Evolutionary conservation across 2,797 vertebrate genomes (phyloP).

Genomic region (Euphonia xanthogaster): DNA sequence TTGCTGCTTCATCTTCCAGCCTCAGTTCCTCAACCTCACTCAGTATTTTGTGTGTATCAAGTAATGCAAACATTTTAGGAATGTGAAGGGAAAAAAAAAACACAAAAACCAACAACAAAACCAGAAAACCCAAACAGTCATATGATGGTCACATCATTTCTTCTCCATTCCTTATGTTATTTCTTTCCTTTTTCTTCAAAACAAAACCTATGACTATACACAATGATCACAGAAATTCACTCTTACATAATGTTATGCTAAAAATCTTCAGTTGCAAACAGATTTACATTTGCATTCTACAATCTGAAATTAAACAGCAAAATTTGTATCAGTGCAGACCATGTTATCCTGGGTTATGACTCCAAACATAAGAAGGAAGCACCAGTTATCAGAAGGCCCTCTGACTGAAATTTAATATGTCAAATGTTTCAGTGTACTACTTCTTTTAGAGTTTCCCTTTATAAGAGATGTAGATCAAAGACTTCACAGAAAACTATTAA

Average conservation of each 20-base stretch:
- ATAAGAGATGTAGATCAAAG: background rate
- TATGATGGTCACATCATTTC: background rate
- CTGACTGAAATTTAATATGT: background rate
- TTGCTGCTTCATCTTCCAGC: conserved; percentile 19
- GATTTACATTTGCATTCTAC: background rate
- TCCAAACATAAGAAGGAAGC: background rate
- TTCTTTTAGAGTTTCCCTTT: background rate
- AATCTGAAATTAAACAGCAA: background rate
- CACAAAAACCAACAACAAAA: accelerated
- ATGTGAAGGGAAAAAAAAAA: background rate
- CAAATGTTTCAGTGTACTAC: background rate
- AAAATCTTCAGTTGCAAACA: background rate
- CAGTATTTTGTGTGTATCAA: background rate
- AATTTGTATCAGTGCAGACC: background rate
- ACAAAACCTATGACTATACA: background rate
- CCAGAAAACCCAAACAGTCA: background rate
- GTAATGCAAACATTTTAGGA: background rate
- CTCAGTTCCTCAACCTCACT: background rate
- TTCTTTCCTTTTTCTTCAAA: background rate
- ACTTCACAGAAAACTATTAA: background rate
- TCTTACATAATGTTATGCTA: background rate
- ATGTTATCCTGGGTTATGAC: background rate
- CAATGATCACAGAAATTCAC: background rate
- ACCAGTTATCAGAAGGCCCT: background rate
- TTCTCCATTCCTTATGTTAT: background rate